Conservation (phyloP, 2,797 vertebrate species). For the Apogon hyalosoma region DNA sequence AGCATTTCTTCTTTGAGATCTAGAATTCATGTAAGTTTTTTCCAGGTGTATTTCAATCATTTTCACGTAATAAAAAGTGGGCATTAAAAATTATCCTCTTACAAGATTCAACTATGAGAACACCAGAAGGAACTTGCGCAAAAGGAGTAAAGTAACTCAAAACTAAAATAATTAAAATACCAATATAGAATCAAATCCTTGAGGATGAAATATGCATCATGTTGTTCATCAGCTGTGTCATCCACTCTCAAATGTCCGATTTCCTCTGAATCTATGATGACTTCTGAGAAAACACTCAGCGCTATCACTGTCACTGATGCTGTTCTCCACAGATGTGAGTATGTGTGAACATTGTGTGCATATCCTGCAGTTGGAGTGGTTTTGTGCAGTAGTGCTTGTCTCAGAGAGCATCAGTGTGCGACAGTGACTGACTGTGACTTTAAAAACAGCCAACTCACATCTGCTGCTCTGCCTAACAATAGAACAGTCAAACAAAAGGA, state of each 20-base stretch:
- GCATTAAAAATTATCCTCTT: no score
- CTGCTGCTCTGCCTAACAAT: conserved; percentile 53
- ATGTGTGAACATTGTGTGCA: not conserved
- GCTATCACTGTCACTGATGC: not conserved
- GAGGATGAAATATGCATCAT: not conserved
- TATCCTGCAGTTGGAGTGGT: not conserved
- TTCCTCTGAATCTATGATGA: conserved; percentile 9
- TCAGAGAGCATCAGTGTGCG: not conserved
- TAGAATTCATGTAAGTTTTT: no score
- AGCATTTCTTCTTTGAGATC: no score
- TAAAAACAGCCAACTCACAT: conserved; percentile 36
- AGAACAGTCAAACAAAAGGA: conserved; percentile 35
- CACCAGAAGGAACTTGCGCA: no score
- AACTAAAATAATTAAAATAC: no score
- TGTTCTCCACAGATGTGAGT: conserved; percentile 4
- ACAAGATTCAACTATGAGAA: no score
- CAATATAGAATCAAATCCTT: no score
- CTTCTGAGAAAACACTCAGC: conserved; percentile 15
- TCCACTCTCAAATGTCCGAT: not conserved
- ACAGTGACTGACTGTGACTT: conserved; percentile 12
- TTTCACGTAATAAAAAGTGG: no score
- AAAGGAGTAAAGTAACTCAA: no score
- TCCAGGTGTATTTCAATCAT: no score
- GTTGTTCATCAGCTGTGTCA: not conserved
- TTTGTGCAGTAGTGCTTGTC: conserved; percentile 19